Evolutionary conservation across 2,113 vertebrate genomes (phyloP).

Genomic region (Scomber japonicus): DNA sequence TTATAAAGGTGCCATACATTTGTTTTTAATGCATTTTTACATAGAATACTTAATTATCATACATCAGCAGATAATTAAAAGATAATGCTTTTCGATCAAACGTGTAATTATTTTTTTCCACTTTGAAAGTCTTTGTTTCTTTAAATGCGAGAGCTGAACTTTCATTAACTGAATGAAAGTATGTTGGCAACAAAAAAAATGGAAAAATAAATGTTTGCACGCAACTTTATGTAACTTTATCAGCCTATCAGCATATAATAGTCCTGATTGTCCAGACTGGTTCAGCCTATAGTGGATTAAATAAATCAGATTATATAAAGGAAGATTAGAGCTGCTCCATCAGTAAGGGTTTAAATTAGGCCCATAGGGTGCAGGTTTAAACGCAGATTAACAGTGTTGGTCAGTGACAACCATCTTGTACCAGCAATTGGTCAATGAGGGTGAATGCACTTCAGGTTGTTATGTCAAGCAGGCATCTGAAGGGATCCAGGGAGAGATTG

Average conservation of each 20-base stretch:
- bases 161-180: neutral
- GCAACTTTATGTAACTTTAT: neutral
- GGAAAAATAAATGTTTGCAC: too few relatives aligned
- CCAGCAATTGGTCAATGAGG: slow-evolving; percentile 26
- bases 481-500: neutral
- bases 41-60: too few relatives aligned
- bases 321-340: slow-evolving; percentile 55
- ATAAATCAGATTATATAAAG: slow-evolving; percentile 61
- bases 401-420: slow-evolving; percentile 5
- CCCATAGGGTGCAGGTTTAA: slow-evolving; percentile 30
- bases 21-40: too few relatives aligned
- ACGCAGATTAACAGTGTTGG: slow-evolving; percentile 44
- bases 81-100: too few relatives aligned
- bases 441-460: neutral
- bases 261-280: slow-evolving; percentile 28
- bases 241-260: neutral
- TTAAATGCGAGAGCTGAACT: neutral
- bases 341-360: slow-evolving; percentile 56
- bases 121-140: too few relatives aligned
- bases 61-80: too few relatives aligned
- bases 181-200: too few relatives aligned
- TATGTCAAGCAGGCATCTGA: neutral
- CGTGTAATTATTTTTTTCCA: too few relatives aligned
- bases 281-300: slow-evolving; percentile 34
- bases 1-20: too few relatives aligned